Base-by-base conservation (phyloP, 2,888 invertebrate genomes). In the Nasonia oneida region DNA sequence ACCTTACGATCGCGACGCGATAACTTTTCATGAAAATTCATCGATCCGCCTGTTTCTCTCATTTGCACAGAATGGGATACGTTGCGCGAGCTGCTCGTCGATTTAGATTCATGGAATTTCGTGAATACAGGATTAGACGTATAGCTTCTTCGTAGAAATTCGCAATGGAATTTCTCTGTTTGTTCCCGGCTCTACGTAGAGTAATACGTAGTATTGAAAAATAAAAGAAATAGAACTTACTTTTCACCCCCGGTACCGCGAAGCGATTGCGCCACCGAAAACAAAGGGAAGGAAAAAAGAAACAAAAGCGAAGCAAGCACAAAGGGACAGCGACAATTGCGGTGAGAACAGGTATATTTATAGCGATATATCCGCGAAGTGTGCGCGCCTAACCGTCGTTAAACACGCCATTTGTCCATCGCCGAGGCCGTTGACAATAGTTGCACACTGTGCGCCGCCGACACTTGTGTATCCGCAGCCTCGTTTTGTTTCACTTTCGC, bases 11-110 rank as follows among this genome's bases (percentile, higher is more conserved):
- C 70, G 50, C 47, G 10, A 47, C 47, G 12, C 47, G 12, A 47
- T 47, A 29, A 73, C 77, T 80, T 87, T 88, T 88, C 88, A 89
- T 89, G 85, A 88, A 89, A 89, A 88, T 89, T 87, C 87, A 90
- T 89, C 79, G 70, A 29, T n/a, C 42, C 15, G 8, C 23, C 53
- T 53, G 29, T 57, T 29, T 84, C 75, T 73, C 47, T 81, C 75
- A 90, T 90, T 90, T 89, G 88, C 90, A 89, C 86, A 88, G 88
- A 89, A 90, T 90, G 85, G 88, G 0, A 70, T 53, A 70, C 23
- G 50, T 23, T 29, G 42, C 64, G 14, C 10, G 57, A 6, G 5
- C 10, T 15, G 42, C 18, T 15, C 6, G 10, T 39, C 53, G 53
- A 53, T 53, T 18, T 70, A 29, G 15, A 64, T 64, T 64, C 64